Percentiles rank a stretch among this genome's conserved stretches.
phyloP scores from a whole-genome alignment of 2,888 invertebrate genomes.

The Dolomedes plantarius region DNA sequence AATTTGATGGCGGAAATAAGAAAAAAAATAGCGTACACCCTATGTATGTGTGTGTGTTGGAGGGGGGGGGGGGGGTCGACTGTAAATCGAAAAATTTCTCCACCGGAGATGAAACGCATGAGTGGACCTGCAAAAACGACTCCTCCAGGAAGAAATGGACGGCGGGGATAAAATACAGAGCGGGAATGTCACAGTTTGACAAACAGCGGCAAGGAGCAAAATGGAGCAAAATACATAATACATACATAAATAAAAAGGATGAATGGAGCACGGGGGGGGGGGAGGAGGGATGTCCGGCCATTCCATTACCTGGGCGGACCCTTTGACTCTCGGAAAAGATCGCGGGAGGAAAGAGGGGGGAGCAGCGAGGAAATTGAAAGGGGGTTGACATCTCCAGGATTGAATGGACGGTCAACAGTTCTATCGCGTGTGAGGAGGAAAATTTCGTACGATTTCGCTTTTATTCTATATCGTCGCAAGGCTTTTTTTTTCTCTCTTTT shows the following conservation, averaged over 20 bases:
- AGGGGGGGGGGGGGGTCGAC: not conserved
- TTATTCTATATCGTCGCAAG: not conserved
- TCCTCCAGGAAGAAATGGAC: slow-evolving; percentile 17
- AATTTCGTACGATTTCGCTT: not conserved
- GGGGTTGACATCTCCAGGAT: not conserved
- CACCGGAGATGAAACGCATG: slow-evolving; percentile 63
- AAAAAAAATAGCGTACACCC: not conserved
- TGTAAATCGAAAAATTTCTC: slow-evolving; percentile 26
- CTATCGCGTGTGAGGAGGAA: not conserved
- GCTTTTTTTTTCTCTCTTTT: too few species aligned
- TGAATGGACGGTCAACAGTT: slow-evolving; percentile 6
- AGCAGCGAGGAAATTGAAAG: not conserved
- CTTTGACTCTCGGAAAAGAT: slow-evolving; percentile 42
- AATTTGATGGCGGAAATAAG: slow-evolving; percentile 48
- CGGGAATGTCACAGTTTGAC: slow-evolving; percentile 33
- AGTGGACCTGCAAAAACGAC: slow-evolving; percentile 49
- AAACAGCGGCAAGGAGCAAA: slow-evolving; percentile 35
- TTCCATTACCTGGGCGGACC: slow-evolving; percentile 62
- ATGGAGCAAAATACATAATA: slow-evolving; percentile 53
- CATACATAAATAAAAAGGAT: slow-evolving; percentile 68
- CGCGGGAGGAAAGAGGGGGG: not conserved
- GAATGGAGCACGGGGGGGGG: slow-evolving; percentile 31
- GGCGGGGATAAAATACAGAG: not conserved
- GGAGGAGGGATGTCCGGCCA: not conserved
- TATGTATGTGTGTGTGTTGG: too few species aligned